phyloP scores from a whole-genome alignment of 2,888 invertebrate genomes.

The Platycheirus rosarum region DNA sequence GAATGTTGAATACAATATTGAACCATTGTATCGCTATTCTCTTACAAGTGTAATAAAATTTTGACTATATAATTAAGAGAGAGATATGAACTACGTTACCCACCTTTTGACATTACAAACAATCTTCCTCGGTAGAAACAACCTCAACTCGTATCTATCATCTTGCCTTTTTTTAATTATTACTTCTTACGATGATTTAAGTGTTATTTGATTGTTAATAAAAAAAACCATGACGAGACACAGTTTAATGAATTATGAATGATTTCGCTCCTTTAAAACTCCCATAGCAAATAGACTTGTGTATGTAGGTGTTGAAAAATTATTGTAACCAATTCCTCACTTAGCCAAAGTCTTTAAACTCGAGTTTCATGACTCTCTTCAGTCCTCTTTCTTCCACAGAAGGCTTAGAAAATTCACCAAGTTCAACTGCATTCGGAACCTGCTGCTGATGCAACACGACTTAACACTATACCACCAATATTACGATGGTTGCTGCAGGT shows the following conservation, averaged over 20 bases:
- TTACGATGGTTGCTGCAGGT: not conserved
- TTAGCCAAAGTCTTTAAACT: conserved; percentile 4
- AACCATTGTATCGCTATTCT: too few species aligned
- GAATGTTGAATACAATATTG: too few species aligned
- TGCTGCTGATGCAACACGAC: conserved; percentile 1
- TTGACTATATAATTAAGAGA: not conserved
- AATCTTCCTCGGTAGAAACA: conserved; percentile 40
- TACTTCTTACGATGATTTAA: conserved; percentile 76
- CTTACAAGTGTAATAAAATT: too few species aligned
- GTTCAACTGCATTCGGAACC: conserved; percentile 30
- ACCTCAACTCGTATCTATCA: conserved; percentile 41
- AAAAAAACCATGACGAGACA: conserved; percentile 75
- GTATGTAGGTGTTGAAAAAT: conserved; percentile 48
- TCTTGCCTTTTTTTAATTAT: conserved; percentile 54
- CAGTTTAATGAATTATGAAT: conserved; percentile 74
- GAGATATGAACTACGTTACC: conserved; percentile 17
- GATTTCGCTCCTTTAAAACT: conserved; percentile 62
- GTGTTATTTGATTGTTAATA: conserved; percentile 76
- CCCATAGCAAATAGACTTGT: conserved; percentile 34
- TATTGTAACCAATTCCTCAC: not conserved
- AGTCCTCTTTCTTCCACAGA: not conserved
- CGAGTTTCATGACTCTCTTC: not conserved
- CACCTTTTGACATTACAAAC: conserved; percentile 7
- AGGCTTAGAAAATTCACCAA: conserved; percentile 38
- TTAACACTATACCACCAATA: not conserved